These are phyloP conservation scores for Zaprionus inermis DNA, from an alignment of 1,140 invertebrate genomes.

Conservation along the genomic window DNA sequence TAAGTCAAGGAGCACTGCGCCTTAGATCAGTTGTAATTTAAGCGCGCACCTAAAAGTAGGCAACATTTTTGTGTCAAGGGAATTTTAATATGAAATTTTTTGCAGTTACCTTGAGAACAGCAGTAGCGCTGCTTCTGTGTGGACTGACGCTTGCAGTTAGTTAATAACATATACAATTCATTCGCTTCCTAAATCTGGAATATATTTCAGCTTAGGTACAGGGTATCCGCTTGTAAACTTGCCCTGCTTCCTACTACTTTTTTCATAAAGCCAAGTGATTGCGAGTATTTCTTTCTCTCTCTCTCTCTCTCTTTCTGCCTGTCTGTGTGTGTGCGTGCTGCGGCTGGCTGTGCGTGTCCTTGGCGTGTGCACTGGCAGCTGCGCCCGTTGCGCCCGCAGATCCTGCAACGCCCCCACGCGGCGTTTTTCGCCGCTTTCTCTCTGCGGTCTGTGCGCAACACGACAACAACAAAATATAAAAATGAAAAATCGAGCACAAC, in stretches of 20 bases:
- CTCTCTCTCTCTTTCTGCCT: not conserved
- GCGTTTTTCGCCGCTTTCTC: conserved; percentile 31
- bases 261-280: conserved; percentile 12
- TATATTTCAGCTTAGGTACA: not conserved
- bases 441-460: conserved; percentile 31
- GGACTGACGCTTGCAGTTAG: no score
- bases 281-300: not conserved
- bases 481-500: conserved; percentile 4
- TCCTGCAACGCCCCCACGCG: conserved; percentile 8
- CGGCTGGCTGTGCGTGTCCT: conserved; percentile 32
- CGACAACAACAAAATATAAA: conserved; percentile 8
- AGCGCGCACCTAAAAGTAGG: not conserved
- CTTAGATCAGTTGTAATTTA: not conserved
- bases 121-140: not conserved
- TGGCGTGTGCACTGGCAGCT: conserved; percentile 31
- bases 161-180: no score
- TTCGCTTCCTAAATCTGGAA: no score
- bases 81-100: not conserved
- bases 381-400: conserved; percentile 15
- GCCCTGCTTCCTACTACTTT: not conserved
- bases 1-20: not conserved
- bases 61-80: not conserved
- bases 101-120: no score
- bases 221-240: conserved; percentile 13
- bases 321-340: conserved; percentile 8